A percentile compares a stretch with the other conserved stretches of the same genome.
Conservation (phyloP, 2,113 vertebrate species). For the Mesocricetus auratus region DNA sequence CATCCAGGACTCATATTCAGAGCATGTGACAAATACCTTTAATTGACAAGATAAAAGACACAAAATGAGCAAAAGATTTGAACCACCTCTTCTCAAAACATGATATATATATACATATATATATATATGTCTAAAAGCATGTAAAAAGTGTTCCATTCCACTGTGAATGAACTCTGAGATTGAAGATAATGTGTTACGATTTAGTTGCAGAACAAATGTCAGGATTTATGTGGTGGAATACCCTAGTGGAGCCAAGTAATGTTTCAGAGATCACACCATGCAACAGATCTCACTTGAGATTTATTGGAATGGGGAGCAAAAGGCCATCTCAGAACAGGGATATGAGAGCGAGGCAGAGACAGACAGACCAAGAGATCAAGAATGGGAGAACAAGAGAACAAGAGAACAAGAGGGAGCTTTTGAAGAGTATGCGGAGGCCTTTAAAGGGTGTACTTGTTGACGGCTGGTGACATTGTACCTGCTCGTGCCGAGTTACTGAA, state of each 20-base stretch:
- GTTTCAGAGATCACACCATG: background rate
- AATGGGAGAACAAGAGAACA: background rate
- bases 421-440: background rate
- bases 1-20: background rate
- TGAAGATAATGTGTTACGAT: background rate
- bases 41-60: background rate
- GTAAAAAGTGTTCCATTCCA: background rate
- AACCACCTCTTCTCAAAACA: background rate
- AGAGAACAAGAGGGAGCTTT: background rate
- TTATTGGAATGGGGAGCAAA: background rate
- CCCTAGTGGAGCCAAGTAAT: background rate
- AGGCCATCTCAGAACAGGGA: background rate
- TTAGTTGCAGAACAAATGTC: background rate
- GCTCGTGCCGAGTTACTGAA: background rate
- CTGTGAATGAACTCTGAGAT: background rate
- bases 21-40: background rate
- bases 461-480: background rate
- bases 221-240: background rate
- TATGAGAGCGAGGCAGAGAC: background rate
- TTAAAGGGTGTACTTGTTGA: background rate
- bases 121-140: no score
- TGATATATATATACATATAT: no score
- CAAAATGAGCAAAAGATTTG: slow-evolving; percentile 2
- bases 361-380: background rate
- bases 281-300: background rate